These are phyloP conservation scores for Hydrochoerus hydrochaeris DNA, from an alignment of 2,113 vertebrate genomes.

Conservation along the genomic window DNA sequence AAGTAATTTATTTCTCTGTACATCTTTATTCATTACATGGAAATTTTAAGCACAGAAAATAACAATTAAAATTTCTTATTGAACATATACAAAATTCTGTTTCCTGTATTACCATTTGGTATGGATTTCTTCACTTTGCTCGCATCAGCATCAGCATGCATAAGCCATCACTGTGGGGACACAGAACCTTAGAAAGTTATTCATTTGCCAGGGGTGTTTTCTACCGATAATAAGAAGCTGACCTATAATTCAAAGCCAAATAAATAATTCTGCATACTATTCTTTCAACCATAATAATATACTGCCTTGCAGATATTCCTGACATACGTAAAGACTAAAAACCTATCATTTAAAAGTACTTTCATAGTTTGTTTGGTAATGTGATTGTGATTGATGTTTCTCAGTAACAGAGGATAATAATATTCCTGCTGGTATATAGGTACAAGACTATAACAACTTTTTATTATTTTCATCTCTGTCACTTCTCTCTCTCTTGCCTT, in stretches of 20 bases:
- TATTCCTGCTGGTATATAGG: background rate
- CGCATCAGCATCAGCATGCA: background rate
- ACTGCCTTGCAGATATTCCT: background rate
- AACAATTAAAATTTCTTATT: background rate
- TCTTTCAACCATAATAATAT: background rate
- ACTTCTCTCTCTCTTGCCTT: background rate
- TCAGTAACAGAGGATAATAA: background rate
- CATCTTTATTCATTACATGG: background rate
- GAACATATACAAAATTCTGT: background rate
- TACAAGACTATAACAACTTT: background rate
- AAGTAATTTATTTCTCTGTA: background rate
- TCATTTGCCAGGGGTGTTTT: background rate
- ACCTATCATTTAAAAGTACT: background rate
- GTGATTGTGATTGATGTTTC: background rate
- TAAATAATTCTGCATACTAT: background rate
- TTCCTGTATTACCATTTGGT: background rate
- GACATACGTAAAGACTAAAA: constrained; percentile 4
- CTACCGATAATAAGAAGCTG: background rate
- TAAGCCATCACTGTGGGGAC: background rate
- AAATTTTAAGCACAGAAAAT: background rate
- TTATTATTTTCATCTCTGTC: background rate
- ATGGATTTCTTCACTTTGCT: background rate
- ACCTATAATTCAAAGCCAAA: background rate
- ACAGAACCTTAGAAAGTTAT: background rate
- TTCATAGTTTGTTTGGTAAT: background rate